Evolutionary conservation across 2,888 invertebrate genomes (phyloP).

Genomic region (Drosophila suboccidentalis): DNA sequence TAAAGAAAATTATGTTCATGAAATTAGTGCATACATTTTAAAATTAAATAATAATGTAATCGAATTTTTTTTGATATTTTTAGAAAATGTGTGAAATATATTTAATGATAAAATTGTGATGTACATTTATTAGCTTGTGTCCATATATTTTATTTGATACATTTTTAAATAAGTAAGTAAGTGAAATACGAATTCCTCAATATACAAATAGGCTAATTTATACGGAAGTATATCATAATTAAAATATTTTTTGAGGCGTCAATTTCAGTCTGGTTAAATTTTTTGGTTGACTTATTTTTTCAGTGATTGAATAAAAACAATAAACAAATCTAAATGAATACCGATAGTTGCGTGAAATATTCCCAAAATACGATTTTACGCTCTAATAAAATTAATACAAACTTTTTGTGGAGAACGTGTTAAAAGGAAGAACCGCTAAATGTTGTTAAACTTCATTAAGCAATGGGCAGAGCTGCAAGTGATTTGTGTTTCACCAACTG

Average conservation of each 20-base stretch:
- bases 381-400: conserved; percentile 71
- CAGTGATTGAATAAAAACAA: not conserved
- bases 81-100: not conserved
- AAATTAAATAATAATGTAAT: not conserved
- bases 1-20: not conserved
- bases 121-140: not conserved
- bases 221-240: not conserved
- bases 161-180: not conserved
- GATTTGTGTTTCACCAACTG: conserved; percentile 59
- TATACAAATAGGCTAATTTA: not conserved
- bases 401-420: conserved; percentile 48
- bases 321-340: not conserved
- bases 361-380: conserved; percentile 67
- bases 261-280: not conserved
- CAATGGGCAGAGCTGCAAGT: conserved; percentile 36
- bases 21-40: not conserved
- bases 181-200: not conserved
- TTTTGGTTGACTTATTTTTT: not conserved
- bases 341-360: conserved; percentile 22
- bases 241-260: not conserved
- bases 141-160: not conserved
- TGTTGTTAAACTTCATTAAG: conserved; percentile 71
- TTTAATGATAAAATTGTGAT: not conserved
- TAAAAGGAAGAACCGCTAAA: conserved; percentile 67
- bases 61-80: not conserved